These are phyloP conservation scores for Ephialtes manifestator DNA, from an alignment of 2,888 invertebrate species.

Conservation along the genomic window DNA sequence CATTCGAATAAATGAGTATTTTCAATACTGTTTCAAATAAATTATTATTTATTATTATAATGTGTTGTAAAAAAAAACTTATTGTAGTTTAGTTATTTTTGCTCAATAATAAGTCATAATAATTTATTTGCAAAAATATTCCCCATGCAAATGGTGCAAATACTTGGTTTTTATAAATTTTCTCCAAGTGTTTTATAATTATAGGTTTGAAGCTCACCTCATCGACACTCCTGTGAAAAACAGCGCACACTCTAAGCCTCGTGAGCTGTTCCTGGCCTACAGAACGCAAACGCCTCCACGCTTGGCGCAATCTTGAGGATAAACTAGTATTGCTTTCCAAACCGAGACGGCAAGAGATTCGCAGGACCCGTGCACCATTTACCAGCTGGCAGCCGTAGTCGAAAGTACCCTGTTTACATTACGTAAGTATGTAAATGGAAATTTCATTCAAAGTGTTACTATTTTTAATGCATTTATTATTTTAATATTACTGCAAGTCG, in stretches of 20 bases:
- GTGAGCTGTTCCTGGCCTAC: conserved; percentile 93
- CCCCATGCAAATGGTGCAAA: too few relatives aligned
- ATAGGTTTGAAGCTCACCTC: conserved; percentile 76
- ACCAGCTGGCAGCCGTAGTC: conserved; percentile 93
- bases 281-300: conserved; percentile 90
- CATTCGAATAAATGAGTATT: too few relatives aligned
- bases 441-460: not conserved
- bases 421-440: conserved; percentile 2
- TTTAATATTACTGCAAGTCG: not conserved
- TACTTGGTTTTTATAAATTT: not conserved
- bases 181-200: not conserved
- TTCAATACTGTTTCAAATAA: too few relatives aligned
- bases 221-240: conserved; percentile 90
- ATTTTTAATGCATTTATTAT: not conserved
- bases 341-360: conserved; percentile 90
- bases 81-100: too few relatives aligned
- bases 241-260: conserved; percentile 91
- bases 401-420: conserved; percentile 89
- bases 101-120: too few relatives aligned
- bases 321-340: conserved; percentile 88
- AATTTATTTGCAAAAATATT: too few relatives aligned
- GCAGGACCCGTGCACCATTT: conserved; percentile 91
- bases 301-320: conserved; percentile 88
- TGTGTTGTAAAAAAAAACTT: too few relatives aligned
- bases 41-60: too few relatives aligned